Conservation (phyloP, 2,113 vertebrate species). For the Etheostoma cragini region DNA sequence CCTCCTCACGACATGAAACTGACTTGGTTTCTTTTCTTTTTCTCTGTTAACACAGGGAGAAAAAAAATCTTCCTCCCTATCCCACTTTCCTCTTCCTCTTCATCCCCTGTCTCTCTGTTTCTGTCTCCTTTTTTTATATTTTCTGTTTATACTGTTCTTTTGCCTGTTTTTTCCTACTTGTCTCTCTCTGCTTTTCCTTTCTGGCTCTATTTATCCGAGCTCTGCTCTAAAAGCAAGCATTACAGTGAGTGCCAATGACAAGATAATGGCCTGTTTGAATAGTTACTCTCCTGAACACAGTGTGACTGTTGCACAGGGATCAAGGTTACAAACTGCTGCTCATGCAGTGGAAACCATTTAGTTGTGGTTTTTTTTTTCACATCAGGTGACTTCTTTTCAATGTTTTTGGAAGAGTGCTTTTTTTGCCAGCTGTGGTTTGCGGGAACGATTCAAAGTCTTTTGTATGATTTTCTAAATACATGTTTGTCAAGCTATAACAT, state of each 20-base stretch:
- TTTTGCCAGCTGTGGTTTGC: neutral
- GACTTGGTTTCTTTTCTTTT: constrained; percentile 21
- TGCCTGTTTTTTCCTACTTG: neutral
- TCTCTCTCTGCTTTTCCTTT: constrained; percentile 10
- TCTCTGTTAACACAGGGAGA: constrained; percentile 26
- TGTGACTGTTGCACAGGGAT: constrained; percentile 8
- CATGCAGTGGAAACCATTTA: constrained; percentile 19
- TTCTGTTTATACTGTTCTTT: constrained; percentile 9
- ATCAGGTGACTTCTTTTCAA: neutral
- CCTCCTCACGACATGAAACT: constrained; percentile 30
- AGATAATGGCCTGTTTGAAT: constrained; percentile 64
- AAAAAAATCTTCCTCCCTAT: constrained; percentile 9
- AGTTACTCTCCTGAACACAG: constrained; percentile 52
- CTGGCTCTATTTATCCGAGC: constrained; percentile 11
- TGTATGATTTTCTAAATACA: constrained; percentile 43
- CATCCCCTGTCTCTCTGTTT: constrained; percentile 23
- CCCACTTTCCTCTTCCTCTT: constrained; percentile 14
- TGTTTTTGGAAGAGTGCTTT: neutral
- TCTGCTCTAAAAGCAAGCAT: constrained; percentile 43
- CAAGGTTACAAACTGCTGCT: constrained; percentile 43
- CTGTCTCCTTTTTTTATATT: neutral
- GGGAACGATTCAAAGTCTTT: constrained; percentile 18
- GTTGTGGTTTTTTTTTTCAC: constrained; percentile 23
- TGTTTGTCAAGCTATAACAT: constrained; percentile 35
- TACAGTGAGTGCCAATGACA: constrained; percentile 51